Conservation (phyloP, 2,113 vertebrate genomes). For the Trochalopteron elliotii region DNA sequence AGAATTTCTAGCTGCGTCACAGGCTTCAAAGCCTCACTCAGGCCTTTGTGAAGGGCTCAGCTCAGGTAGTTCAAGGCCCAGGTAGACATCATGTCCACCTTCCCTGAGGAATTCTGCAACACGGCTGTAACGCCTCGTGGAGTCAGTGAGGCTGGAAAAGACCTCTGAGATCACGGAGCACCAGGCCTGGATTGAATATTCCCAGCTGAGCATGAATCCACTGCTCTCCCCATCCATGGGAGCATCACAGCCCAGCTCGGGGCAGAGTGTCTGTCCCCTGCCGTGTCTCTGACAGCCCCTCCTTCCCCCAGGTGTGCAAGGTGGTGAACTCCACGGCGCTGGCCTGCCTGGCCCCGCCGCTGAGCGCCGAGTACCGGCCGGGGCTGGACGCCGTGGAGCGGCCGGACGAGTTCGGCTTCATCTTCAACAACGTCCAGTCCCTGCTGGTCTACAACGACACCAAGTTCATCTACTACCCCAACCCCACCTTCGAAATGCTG, state of each 20-base stretch:
- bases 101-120: too few species aligned
- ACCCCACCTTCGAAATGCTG: slow-evolving; percentile 93
- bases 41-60: too few species aligned
- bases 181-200: not conserved
- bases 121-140: too few species aligned
- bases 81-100: too few species aligned
- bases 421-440: slow-evolving; percentile 97
- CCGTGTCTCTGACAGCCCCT: accelerated
- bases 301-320: slow-evolving; percentile 83
- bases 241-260: accelerated
- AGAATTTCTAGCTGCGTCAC: too few species aligned
- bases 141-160: too few species aligned
- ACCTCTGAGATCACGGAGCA: not conserved
- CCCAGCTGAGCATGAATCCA: not conserved
- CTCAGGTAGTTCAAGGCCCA: too few species aligned
- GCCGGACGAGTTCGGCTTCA: slow-evolving; percentile 94
- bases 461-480: slow-evolving; percentile 95
- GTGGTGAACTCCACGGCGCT: slow-evolving; percentile 88
- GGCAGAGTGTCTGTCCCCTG: not conserved
- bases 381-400: slow-evolving; percentile 88
- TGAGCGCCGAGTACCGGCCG: slow-evolving; percentile 82
- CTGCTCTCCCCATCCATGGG: not conserved
- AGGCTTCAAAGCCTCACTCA: too few species aligned
- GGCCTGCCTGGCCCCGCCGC: slow-evolving; percentile 88
- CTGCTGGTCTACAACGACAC: slow-evolving; percentile 95